Evolutionary conservation across 1,140 invertebrate species (phyloP), one percentile per base, ranked within the genome.

Genomic region (Bombus breviceps): DNA sequence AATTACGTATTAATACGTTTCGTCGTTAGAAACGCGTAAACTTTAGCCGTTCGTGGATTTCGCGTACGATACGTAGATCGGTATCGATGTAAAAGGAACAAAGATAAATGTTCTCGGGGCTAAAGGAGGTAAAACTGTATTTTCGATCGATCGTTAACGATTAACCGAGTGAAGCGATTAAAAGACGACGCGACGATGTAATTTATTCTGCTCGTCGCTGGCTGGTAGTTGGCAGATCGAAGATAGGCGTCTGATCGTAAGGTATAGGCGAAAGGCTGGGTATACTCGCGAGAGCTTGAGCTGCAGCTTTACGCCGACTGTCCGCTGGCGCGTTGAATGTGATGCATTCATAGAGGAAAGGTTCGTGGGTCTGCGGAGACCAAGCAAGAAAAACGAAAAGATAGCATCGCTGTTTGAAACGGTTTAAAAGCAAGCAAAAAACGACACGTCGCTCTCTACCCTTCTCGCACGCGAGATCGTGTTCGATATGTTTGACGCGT

Each of bases 341-440:
- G 76, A 32, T 41, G 78, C 75, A 90, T 90, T 90, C 88, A 90
- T 62, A 57, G 74, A 37, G 69, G 53, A 69, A 69, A 78, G 77
- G 80, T 39, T 82, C 25, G 72, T 39, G 74, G 77, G 73, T 43
- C 18, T 43, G 39, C 64, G 64, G 37, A 47, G 57, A 69, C 80
- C 69, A 69, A 72, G 74, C 43, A 69, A 90, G 81, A 89, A 84
- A 87, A 89, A 87, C 47, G 64, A 73, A 34, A 74, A 89, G 89
- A 90, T 90, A 90, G 78, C 76, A 89, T 89, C 89, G 86, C 57
- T 71, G 88, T 80, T 89, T 72, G 43, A 81, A 89, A 89, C 81
- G 80, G 68, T 90, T 90, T 85, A 85, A 89, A 82, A 88, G 81
- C 79, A 82, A 81, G 73, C 80, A 81, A 85, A 85, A 82, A 83